Percentiles rank a stretch among this genome's conserved stretches.
Evolutionary conservation across 92 coral and sea anemone species (phyloP).

Genomic region (Parazoanthus atlanticus): DNA sequence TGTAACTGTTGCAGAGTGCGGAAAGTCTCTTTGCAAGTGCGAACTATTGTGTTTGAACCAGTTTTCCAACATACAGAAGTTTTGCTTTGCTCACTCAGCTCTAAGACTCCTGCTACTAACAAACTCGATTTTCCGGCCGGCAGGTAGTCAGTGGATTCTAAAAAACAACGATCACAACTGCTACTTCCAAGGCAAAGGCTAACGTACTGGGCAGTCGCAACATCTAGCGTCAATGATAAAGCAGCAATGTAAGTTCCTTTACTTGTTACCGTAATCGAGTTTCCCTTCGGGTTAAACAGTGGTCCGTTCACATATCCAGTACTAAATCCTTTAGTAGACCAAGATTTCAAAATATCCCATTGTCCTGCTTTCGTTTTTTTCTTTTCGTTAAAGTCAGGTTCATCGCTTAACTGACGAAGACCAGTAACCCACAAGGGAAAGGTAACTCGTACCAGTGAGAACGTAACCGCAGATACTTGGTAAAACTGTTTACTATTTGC

Average conservation of each 20-base stretch:
- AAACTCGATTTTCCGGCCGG: background rate
- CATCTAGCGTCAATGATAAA: background rate
- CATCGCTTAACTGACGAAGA: background rate
- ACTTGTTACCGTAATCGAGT: background rate
- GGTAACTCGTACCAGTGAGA: background rate
- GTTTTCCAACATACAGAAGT: background rate
- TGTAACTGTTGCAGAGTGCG: conserved; percentile 24
- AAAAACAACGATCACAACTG: background rate
- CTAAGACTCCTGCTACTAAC: background rate
- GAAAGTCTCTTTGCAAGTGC: background rate
- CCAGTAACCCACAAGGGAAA: background rate
- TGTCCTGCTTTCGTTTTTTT: conserved; percentile 5
- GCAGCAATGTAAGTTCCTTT: conserved; percentile 17
- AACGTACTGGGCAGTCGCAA: background rate
- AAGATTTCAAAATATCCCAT: background rate
- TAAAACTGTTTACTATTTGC: background rate
- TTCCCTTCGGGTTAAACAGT: conserved; percentile 12
- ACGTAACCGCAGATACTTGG: background rate
- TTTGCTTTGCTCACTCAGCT: background rate
- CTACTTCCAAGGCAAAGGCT: background rate
- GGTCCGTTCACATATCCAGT: conserved; percentile 23
- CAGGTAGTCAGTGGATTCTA: background rate
- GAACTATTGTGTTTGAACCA: background rate
- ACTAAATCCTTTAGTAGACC: conserved; percentile 35
- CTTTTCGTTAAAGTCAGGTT: background rate